Evolutionary conservation across 2,113 vertebrate genomes (phyloP).

Genomic region (Leucopsar rothschildi): DNA sequence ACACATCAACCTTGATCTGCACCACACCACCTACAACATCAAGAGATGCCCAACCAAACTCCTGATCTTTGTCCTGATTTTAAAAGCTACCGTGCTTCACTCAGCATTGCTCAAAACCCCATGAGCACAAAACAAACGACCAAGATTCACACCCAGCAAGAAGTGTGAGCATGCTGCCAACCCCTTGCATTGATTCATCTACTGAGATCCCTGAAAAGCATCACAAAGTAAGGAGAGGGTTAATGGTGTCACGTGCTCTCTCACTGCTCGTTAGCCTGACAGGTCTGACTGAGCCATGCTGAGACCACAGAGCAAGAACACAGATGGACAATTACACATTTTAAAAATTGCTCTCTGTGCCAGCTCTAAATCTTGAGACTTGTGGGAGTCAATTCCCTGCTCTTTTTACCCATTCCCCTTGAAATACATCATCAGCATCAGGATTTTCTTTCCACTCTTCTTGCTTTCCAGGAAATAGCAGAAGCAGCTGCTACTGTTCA

Average conservation of each 20-base stretch:
- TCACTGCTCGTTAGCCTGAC: background rate
- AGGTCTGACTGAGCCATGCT: background rate
- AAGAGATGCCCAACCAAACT: background rate
- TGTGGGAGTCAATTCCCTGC: background rate
- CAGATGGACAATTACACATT: background rate
- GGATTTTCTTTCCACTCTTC: background rate
- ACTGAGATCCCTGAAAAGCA: background rate
- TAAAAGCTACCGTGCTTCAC: background rate
- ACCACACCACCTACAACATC: background rate
- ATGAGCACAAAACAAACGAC: background rate
- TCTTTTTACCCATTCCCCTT: background rate
- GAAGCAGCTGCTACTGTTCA: background rate
- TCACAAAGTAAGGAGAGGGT: background rate
- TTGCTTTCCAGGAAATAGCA: background rate
- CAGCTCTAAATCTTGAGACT: background rate
- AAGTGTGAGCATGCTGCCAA: background rate
- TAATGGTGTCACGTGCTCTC: background rate
- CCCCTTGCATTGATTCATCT: background rate
- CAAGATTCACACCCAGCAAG: background rate
- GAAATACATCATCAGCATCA: background rate
- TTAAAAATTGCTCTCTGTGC: background rate
- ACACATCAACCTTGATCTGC: background rate
- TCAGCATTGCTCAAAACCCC: background rate
- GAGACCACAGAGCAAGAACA: background rate
- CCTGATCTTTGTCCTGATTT: background rate